Evolutionary conservation across 2,888 invertebrate species (phyloP), one percentile per base, ranked within the genome.

Genomic region (Hemicrepidius hirtus): DNA sequence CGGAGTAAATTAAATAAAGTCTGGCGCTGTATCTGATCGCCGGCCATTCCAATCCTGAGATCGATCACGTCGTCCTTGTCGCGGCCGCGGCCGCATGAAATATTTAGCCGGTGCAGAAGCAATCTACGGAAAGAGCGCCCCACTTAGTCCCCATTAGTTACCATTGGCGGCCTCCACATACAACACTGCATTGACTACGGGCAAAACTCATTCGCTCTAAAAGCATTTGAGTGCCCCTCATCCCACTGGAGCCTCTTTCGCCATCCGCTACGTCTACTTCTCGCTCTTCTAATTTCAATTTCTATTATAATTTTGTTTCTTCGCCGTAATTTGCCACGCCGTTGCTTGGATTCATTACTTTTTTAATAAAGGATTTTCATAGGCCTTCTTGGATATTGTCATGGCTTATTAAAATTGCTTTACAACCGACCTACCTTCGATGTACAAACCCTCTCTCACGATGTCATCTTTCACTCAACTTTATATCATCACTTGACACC

Each of bases 1-100:
- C 79, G 78, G 80, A 82, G 82, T 84, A 84, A 84, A 85, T 84
- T 84, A 84, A 85, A 84, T 85, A 84, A 84, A 84, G 84, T 84
- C 84, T 81, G 80, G 81, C 79, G 77, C 78, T 80, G 79, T 82
- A 84, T 83, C 83, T 83, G 84, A 84, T 84, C 83, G 82, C 78
- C 77, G 81, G 82, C 82, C 82, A 82, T 84, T 83, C 82, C 83
- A 83, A 82, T 83, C 80, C 80, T 79, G 77, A 82, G 82, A 84
- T 84, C 83, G 84, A 84, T 84, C 84, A 84, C 81, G 81, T 81
- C 80, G 80, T 77, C 73, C 76, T 76, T 75, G 75, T 74, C 73
- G 76, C 76, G 73, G 65, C 73, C 76, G 73, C 76, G 79, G 77
- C 79, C 82, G 77, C 82, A 84, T 85, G 85, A 86, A 86, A 85